These are phyloP conservation scores for Ceratotherium simum DNA, from an alignment of 2,113 vertebrate genomes.

Conservation along the genomic window DNA sequence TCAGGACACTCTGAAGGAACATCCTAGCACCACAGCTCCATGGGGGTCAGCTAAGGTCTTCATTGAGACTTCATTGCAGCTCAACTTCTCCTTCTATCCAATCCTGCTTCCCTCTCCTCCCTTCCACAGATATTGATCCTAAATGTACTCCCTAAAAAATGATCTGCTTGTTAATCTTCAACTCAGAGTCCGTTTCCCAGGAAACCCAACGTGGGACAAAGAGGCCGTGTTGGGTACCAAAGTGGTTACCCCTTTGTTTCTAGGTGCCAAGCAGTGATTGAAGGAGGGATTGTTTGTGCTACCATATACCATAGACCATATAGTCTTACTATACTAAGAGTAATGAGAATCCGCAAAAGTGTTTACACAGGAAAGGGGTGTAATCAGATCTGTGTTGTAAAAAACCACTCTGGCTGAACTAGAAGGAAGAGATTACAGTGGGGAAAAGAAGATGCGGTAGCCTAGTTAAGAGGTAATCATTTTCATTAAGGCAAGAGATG, in stretches of 20 bases:
- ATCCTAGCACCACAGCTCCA: too few species aligned
- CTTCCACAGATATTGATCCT: fast-evolving
- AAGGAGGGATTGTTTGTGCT: background rate
- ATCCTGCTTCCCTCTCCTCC: background rate
- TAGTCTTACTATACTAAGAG: background rate
- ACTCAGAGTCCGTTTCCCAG: background rate
- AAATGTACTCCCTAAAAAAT: background rate
- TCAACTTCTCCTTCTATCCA: background rate
- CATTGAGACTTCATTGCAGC: too few species aligned
- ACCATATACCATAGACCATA: too few species aligned
- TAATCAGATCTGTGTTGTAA: background rate
- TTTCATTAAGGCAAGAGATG: background rate
- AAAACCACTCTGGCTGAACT: background rate
- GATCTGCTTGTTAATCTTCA: background rate
- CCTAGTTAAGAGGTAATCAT: background rate
- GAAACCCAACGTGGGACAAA: background rate
- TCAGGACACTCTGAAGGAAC: too few species aligned
- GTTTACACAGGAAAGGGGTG: background rate
- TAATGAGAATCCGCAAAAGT: background rate
- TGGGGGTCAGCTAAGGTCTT: too few species aligned
- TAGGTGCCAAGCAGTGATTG: background rate
- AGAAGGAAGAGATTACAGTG: background rate
- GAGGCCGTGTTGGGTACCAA: background rate
- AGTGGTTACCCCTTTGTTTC: background rate
- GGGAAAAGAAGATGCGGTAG: background rate